Evolutionary conservation across 2,797 vertebrate species (phyloP).

Genomic region (Arnoldichthys spilopterus): DNA sequence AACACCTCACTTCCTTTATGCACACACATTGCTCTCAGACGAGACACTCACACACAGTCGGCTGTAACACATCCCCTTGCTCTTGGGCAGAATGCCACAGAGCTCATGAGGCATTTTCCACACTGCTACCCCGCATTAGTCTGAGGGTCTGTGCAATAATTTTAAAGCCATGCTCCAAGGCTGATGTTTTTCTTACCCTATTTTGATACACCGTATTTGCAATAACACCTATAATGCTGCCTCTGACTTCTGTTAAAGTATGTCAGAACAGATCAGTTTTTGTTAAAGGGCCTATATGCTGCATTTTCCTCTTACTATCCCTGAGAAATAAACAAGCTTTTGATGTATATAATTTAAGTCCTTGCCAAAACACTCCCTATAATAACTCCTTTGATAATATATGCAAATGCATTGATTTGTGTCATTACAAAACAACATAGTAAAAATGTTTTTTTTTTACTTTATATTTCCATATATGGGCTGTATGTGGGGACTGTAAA

Average conservation of each 20-base stretch:
- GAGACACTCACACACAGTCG: neutral
- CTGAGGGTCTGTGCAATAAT: conserved; percentile 13
- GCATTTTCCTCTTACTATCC: neutral
- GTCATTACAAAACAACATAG: neutral
- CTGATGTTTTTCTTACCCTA: neutral
- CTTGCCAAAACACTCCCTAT: neutral
- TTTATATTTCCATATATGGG: neutral
- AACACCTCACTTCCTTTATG: conserved; percentile 28
- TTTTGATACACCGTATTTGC: conserved; percentile 8
- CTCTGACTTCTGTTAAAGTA: neutral
- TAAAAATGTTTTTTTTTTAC: neutral
- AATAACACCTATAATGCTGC: neutral
- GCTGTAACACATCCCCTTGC: neutral
- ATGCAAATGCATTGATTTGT: neutral
- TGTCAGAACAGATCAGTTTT: neutral
- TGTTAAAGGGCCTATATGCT: neutral
- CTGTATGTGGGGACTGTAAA: too few species aligned
- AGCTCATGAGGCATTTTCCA: conserved; percentile 36
- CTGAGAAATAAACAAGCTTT: neutral
- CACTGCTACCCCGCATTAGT: conserved; percentile 55
- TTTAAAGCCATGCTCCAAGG: conserved; percentile 1
- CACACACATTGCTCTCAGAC: conserved; percentile 21
- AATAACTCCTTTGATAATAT: too few species aligned
- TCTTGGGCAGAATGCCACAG: conserved; percentile 20
- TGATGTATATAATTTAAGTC: too few species aligned